Base-by-base conservation (phyloP, 2,888 invertebrate species). In the Flabesymbios commensalis region DNA sequence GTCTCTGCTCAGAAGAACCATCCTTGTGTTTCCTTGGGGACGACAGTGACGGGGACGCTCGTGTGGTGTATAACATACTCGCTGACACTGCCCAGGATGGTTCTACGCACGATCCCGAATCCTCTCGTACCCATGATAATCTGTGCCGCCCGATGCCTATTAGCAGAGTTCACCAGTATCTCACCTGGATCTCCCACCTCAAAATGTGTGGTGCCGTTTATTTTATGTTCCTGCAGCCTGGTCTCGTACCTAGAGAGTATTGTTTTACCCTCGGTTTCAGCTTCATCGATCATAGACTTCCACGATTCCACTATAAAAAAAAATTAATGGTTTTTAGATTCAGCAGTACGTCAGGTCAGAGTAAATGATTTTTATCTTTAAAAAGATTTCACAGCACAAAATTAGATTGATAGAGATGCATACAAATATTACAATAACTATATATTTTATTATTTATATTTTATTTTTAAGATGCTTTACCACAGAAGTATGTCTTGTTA, bases 1-100 rank as follows among this genome's bases (percentile, higher is more conserved):
- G n/a, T n/a, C n/a, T n/a, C n/a, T n/a, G n/a, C n/a, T n/a, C n/a
- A 55, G 60, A 60, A 60, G 60, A 60, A 60, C 60, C 60, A 60
- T 33, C 48, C 32, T 19, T 60, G 60, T 14, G 55, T 60, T 24
- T 60, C 60, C 36, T 19, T 43, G 4, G 60, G 60, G 17, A 60
- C 60, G 3, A 60, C 55, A 28, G 60, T 60, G 41, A 60, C 60
- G 4, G 60, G 60, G 10, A 60, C 55, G 32, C 56, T 45, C 1
- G 60, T 33, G 29, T 60, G 54, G 28, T 60, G 60, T 2, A 60
- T 42, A 5, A 60, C 60, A 29, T 60, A 60, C 31, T 60, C 60
- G 31, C 60, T 60, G 29, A 60, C 60, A 39, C 60, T 60, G 7
- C 60, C 60, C 4, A 60, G 55, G 26, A 60, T 57, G 0, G 60